These are phyloP conservation scores for Perizoma flavofasciatum DNA, from an alignment of 2,888 invertebrate species.

Conservation along the genomic window DNA sequence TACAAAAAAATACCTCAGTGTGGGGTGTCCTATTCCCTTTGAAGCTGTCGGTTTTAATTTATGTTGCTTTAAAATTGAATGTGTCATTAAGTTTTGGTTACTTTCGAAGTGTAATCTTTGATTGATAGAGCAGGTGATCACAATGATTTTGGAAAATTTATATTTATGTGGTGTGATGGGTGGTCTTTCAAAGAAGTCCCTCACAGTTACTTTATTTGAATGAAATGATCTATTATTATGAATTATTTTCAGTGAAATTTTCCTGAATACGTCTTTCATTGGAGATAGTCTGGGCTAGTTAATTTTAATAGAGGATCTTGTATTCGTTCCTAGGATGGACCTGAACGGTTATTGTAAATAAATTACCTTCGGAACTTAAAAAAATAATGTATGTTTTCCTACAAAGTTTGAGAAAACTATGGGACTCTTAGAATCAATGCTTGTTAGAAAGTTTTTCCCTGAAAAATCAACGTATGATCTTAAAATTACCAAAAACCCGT, in stretches of 20 bases:
- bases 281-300: too few species aligned
- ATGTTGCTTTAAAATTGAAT: slow-evolving; percentile 40
- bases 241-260: neutral
- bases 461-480: too few species aligned
- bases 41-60: slow-evolving; percentile 46
- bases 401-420: too few species aligned
- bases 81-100: slow-evolving; percentile 34
- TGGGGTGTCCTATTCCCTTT: slow-evolving; percentile 51
- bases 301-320: too few species aligned
- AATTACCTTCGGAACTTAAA: too few species aligned
- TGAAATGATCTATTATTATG: neutral
- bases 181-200: slow-evolving; percentile 11
- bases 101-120: slow-evolving; percentile 18
- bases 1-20: slow-evolving; percentile 46
- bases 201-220: neutral
- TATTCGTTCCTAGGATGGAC: too few species aligned
- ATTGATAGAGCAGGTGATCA: slow-evolving; percentile 19
- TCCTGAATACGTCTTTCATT: neutral
- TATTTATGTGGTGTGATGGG: slow-evolving; percentile 16
- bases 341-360: too few species aligned
- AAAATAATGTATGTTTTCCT: too few species aligned
- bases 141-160: slow-evolving; percentile 7
- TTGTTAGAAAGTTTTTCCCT: too few species aligned
- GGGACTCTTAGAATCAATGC: too few species aligned
- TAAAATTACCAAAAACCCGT: too few species aligned